Percentiles rank a stretch among this genome's conserved stretches.
Conservation (phyloP, 2,113 vertebrate species). For the Holacanthus passer region DNA sequence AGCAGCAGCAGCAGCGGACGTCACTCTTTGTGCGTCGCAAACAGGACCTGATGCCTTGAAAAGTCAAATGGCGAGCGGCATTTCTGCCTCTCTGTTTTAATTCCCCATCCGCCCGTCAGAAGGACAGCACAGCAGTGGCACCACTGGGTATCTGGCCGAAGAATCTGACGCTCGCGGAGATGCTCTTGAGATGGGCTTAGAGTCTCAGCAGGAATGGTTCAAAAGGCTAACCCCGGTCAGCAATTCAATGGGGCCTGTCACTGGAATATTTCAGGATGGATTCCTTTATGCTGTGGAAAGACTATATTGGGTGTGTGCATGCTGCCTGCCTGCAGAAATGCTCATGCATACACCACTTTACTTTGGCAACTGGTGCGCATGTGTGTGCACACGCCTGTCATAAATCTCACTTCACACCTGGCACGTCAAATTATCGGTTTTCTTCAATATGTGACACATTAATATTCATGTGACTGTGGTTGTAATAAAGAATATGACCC, state of each 20-base stretch:
- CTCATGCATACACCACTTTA: constrained; percentile 9
- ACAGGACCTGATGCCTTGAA: constrained; percentile 69
- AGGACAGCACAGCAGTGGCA: constrained; percentile 59
- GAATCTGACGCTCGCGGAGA: constrained; percentile 62
- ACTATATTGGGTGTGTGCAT: constrained; percentile 4
- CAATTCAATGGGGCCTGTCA: constrained; percentile 55
- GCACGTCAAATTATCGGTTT: constrained; percentile 52
- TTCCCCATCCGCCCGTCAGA: constrained; percentile 53
- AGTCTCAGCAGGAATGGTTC: constrained; percentile 58
- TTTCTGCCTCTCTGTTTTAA: constrained; percentile 51
- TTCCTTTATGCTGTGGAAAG: constrained; percentile 25
- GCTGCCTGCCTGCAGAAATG: constrained; percentile 3
- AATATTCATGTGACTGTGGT: constrained; percentile 54
- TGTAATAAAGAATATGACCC: constrained; percentile 60
- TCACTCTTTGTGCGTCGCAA: constrained; percentile 67
- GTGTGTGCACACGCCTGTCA: background rate
- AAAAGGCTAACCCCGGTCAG: constrained; percentile 64
- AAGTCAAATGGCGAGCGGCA: constrained; percentile 61
- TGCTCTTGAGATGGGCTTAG: constrained; percentile 70
- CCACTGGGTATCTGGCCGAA: constrained; percentile 61
- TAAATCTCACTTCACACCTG: constrained; percentile 19
- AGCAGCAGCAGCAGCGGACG: constrained; percentile 65
- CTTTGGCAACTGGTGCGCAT: background rate
- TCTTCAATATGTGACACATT: constrained; percentile 56
- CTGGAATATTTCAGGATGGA: constrained; percentile 50